These are phyloP conservation scores for Picus viridis DNA, from an alignment of 2,797 vertebrate genomes.

Conservation along the genomic window DNA sequence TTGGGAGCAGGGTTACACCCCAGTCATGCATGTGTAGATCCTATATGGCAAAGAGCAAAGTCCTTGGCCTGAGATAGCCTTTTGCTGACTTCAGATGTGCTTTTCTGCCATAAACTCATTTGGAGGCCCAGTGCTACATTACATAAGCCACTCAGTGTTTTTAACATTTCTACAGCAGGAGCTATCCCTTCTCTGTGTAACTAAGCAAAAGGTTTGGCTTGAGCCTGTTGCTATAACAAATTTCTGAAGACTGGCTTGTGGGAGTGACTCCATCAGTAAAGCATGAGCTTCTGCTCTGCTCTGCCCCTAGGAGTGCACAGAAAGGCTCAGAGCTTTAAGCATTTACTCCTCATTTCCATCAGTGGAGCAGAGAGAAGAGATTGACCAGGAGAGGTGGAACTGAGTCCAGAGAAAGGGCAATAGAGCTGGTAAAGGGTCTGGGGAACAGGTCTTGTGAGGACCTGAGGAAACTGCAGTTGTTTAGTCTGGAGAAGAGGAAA, in stretches of 20 bases:
- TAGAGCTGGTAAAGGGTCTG: too few relatives aligned
- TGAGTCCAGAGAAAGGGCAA: too few relatives aligned
- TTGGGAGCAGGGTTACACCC: not conserved
- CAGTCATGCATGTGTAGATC: not conserved
- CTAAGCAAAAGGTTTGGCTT: conserved; percentile 26
- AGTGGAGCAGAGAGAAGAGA: not conserved
- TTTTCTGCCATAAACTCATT: not conserved
- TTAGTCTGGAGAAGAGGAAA: too few relatives aligned
- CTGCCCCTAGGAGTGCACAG: not conserved
- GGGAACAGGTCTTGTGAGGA: too few relatives aligned
- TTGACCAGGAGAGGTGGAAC: not conserved
- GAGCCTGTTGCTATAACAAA: not conserved
- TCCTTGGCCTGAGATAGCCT: not conserved
- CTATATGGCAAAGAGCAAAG: not conserved
- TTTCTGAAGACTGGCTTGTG: conserved; percentile 10
- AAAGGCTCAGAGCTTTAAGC: not conserved
- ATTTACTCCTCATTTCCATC: not conserved
- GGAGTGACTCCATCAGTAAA: not conserved
- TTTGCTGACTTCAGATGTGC: conserved; percentile 2
- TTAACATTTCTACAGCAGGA: conserved; percentile 14
- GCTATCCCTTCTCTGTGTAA: not conserved
- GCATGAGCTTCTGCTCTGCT: not conserved
- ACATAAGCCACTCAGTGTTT: not conserved
- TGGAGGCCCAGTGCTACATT: not conserved
- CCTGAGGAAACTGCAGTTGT: too few relatives aligned